phyloP scores from a whole-genome alignment of 2,797 vertebrate species.

The Pipistrellus pipistrellus region DNA sequence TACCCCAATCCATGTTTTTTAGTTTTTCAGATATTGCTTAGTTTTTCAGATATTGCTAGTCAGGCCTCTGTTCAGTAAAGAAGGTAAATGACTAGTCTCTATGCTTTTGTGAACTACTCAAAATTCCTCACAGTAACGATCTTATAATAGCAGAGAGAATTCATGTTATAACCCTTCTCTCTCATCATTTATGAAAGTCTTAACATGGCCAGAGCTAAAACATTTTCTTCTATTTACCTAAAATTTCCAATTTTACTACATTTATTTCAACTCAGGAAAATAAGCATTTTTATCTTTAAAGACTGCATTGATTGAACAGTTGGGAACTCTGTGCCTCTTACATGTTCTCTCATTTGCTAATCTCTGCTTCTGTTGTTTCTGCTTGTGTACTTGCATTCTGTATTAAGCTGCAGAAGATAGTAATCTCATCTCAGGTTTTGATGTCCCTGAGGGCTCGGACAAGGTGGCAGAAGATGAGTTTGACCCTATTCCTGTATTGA shows the following conservation, averaged over 20 bases:
- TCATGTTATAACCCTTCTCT: not conserved
- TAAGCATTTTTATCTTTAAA: slow-evolving; percentile 71
- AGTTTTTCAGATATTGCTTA: slow-evolving; percentile 43
- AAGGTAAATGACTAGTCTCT: not conserved
- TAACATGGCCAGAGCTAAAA: slow-evolving; percentile 22
- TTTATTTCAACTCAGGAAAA: slow-evolving; percentile 79
- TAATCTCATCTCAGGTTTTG: slow-evolving; percentile 97
- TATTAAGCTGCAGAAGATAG: slow-evolving; percentile 93
- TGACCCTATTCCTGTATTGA: slow-evolving; percentile 99
- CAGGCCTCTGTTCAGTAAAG: not conserved
- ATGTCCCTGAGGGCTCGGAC: slow-evolving; percentile 93
- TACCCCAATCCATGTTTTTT: not conserved
- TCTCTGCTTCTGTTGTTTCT: slow-evolving; percentile 90
- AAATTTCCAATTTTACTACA: slow-evolving; percentile 60
- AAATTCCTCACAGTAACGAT: not conserved
- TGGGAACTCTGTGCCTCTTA: slow-evolving; percentile 80
- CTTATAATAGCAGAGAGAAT: slow-evolving; percentile 22
- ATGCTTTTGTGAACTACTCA: slow-evolving; percentile 31
- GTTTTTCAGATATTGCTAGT: slow-evolving; percentile 39
- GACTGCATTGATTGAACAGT: slow-evolving; percentile 55
- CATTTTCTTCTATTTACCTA: slow-evolving; percentile 33
- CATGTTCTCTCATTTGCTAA: slow-evolving; percentile 74
- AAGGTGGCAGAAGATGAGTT: slow-evolving; percentile 97
- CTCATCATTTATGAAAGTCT: slow-evolving; percentile 36
- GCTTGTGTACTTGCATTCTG: slow-evolving; percentile 88